These are phyloP conservation scores for Chaetodon auriga DNA, from an alignment of 2,113 vertebrate species.

Conservation along the genomic window DNA sequence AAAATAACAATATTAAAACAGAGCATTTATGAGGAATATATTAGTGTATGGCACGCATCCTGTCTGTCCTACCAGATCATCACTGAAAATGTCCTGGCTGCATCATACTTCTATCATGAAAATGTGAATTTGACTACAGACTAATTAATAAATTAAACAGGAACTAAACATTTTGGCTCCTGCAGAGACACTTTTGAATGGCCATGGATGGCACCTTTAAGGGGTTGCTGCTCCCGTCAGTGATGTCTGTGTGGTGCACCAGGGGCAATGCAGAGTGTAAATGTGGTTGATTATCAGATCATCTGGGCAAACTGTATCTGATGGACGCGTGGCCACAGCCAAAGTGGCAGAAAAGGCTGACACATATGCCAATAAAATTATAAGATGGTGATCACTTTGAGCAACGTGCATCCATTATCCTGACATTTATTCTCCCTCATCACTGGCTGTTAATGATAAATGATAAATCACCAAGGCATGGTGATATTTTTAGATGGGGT, in stretches of 20 bases:
- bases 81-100: too few species aligned
- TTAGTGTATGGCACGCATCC: too few species aligned
- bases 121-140: too few species aligned
- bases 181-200: not conserved
- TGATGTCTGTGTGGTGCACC: not conserved
- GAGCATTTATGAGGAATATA: too few species aligned
- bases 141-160: too few species aligned
- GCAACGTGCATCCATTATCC: conserved; percentile 51
- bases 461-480: conserved; percentile 66
- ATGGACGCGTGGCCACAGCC: conserved; percentile 52
- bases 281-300: conserved; percentile 47
- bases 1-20: too few species aligned
- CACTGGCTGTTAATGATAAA: conserved; percentile 58
- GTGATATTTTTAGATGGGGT: conserved; percentile 74
- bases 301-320: conserved; percentile 35
- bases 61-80: too few species aligned
- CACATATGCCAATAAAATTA: conserved; percentile 56
- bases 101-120: too few species aligned
- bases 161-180: not conserved
- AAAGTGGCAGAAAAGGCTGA: conserved; percentile 44
- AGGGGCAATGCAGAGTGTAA: not conserved
- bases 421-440: conserved; percentile 61
- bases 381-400: conserved; percentile 50
- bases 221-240: conserved; percentile 27
- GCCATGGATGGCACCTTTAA: not conserved